Conservation (phyloP, 2,113 vertebrate genomes). For the Malaclemys terrapin region DNA sequence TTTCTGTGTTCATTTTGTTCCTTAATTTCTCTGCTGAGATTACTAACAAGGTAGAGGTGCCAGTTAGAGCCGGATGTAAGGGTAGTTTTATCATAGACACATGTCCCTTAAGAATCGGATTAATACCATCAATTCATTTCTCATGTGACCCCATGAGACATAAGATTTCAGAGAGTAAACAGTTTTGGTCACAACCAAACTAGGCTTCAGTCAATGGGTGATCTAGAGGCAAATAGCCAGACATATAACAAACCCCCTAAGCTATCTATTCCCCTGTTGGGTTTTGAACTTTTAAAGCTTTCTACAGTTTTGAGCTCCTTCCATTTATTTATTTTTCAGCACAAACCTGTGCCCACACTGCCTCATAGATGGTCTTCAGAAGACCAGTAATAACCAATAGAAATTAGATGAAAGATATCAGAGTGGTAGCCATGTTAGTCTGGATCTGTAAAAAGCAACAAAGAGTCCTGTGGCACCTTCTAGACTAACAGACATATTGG, state of each 20-base stretch:
- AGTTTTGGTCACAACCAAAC: neutral
- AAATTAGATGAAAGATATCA: neutral
- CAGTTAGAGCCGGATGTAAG: neutral
- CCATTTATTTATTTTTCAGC: neutral
- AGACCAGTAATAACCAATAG: neutral
- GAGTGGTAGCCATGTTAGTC: no score
- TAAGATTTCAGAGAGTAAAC: neutral
- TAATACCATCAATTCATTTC: conserved; percentile 4
- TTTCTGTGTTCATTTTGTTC: neutral
- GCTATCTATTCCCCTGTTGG: neutral
- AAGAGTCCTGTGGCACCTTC: no score
- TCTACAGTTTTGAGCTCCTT: neutral
- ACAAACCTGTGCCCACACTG: neutral
- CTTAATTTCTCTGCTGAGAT: neutral
- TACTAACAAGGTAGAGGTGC: neutral
- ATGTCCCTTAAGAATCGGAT: neutral
- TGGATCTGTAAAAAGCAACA: no score
- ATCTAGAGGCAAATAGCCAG: neutral
- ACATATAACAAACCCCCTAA: neutral
- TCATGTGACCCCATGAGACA: neutral
- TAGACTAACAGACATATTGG: no score
- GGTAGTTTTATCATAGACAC: neutral
- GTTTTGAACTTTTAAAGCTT: neutral
- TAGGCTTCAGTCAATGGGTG: neutral
- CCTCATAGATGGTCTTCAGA: neutral